These are phyloP conservation scores for Colossoma macropomum DNA, from an alignment of 2,113 vertebrate species.

Conservation along the genomic window DNA sequence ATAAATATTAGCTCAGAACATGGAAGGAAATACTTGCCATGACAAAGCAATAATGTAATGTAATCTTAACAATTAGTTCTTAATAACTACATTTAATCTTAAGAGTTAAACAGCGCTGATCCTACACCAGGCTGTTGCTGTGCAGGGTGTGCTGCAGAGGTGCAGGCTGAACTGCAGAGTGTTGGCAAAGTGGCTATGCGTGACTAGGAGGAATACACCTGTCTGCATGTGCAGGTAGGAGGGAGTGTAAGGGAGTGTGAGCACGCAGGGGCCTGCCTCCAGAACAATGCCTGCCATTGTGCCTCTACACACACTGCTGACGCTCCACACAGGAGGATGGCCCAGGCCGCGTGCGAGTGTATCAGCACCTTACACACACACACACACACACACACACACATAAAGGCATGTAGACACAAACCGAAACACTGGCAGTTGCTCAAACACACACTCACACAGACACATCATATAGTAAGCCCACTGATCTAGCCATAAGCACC, in stretches of 20 bases:
- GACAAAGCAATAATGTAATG: too few species aligned
- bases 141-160: neutral
- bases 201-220: slow-evolving; percentile 86
- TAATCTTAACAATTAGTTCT: too few species aligned
- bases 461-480: slow-evolving; percentile 70
- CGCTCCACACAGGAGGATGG: slow-evolving; percentile 73
- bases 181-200: slow-evolving; percentile 75
- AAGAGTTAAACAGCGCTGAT: neutral
- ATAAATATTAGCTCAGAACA: too few species aligned
- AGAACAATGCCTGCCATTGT: slow-evolving; percentile 88
- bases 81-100: too few species aligned
- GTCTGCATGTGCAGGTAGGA: slow-evolving; percentile 82
- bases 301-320: slow-evolving; percentile 73
- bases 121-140: slow-evolving; percentile 5
- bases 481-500: slow-evolving; percentile 74
- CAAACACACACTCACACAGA: slow-evolving; percentile 59
- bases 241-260: slow-evolving; percentile 68
- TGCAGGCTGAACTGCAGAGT: slow-evolving; percentile 33
- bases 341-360: slow-evolving; percentile 71
- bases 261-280: slow-evolving; percentile 84
- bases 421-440: slow-evolving; percentile 38
- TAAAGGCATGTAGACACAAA: slow-evolving; percentile 37
- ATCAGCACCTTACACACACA: slow-evolving; percentile 24
- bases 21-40: too few species aligned
- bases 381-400: slow-evolving; percentile 37